Conservation (phyloP, 2,113 vertebrate genomes). For the Oceanodroma tethys region DNA sequence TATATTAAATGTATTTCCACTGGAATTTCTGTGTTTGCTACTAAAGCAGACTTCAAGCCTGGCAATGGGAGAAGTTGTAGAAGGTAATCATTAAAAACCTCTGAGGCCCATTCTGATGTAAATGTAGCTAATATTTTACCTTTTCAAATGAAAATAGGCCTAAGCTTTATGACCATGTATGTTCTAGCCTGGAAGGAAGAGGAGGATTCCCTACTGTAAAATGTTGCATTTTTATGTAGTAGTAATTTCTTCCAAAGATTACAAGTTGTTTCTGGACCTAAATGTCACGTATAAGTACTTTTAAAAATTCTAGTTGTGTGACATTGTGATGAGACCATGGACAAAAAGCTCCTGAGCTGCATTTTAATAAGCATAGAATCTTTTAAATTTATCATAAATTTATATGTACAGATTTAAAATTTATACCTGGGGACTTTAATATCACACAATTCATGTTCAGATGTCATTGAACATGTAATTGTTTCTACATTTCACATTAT, state of each 20-base stretch:
- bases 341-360: conserved; percentile 57
- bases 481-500: conserved; percentile 80
- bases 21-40: not conserved
- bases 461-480: conserved; percentile 77
- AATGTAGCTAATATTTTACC: conserved; percentile 22
- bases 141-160: conserved; percentile 30
- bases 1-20: not conserved
- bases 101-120: not conserved
- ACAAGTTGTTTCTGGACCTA: conserved; percentile 64
- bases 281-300: conserved; percentile 62
- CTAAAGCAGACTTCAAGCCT: not conserved
- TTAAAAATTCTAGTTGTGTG: conserved; percentile 59
- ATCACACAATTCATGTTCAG: conserved; percentile 72
- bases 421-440: conserved; percentile 74
- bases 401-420: conserved; percentile 77
- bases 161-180: conserved; percentile 7
- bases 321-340: conserved; percentile 61
- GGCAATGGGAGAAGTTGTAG: not conserved
- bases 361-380: conserved; percentile 71
- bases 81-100: not conserved
- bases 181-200: not conserved
- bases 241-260: conserved; percentile 65
- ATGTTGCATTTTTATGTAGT: conserved; percentile 53
- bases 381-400: conserved; percentile 77
- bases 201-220: conserved; percentile 31